Conservation (phyloP, 2,888 invertebrate species). For the Orchesella flavescens region DNA sequence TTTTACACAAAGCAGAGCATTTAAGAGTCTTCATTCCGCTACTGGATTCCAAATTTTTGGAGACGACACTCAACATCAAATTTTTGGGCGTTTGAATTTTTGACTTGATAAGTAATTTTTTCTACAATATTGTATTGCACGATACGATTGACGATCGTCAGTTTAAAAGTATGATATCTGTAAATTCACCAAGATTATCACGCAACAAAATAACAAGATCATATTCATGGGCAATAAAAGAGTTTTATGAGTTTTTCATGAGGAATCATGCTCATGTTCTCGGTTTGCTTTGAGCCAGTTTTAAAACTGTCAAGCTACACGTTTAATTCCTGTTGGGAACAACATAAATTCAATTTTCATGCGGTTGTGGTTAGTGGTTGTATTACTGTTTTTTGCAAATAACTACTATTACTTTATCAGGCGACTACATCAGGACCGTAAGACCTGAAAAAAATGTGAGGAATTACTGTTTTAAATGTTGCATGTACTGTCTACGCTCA, state of each 20-base stretch:
- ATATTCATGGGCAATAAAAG: constrained; percentile 28
- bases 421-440: not conserved
- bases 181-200: not conserved
- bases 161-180: no score
- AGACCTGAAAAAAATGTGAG: not conserved
- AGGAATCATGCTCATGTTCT: constrained; percentile 6
- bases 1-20: constrained; percentile 4
- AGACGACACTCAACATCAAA: no score
- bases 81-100: no score
- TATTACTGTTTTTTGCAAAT: constrained; percentile 13
- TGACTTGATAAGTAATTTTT: no score
- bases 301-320: constrained; percentile 37
- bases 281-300: constrained; percentile 36
- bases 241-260: constrained; percentile 28
- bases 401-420: constrained; percentile 14
- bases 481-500: not conserved
- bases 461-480: no score
- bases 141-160: no score
- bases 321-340: not conserved
- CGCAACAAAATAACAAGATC: constrained; percentile 26
- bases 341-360: constrained; percentile 25
- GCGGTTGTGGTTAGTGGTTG: not conserved
- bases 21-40: not conserved
- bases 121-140: no score
- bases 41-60: no score